Evolutionary conservation across 2,888 invertebrate species (phyloP).

Genomic region (Omphaloscelis lunosa): DNA sequence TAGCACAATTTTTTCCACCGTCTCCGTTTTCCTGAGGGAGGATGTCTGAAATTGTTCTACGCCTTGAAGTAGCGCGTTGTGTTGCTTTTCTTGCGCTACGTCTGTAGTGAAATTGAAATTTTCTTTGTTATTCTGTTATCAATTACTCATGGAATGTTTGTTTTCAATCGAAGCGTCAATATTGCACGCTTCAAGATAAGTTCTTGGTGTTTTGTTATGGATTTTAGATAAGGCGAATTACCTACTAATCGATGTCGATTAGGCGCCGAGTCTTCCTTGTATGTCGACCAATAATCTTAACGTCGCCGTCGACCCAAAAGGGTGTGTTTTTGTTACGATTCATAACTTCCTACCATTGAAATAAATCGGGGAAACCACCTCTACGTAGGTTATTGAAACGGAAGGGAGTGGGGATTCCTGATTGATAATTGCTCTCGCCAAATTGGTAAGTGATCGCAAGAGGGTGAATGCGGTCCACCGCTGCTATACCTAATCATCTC

Average conservation of each 20-base stretch:
- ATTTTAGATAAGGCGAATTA: constrained; percentile 39
- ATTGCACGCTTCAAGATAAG: constrained; percentile 22
- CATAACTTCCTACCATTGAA: background rate
- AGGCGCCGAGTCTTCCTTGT: background rate
- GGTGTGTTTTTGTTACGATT: background rate
- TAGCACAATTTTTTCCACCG: constrained; percentile 95
- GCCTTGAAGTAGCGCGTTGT: constrained; percentile 94
- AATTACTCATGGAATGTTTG: constrained; percentile 46
- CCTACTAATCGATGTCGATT: constrained; percentile 26
- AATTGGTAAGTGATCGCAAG: constrained; percentile 12
- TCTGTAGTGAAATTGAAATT: constrained; percentile 86
- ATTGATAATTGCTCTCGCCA: constrained; percentile 18
- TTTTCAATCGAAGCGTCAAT: constrained; percentile 47
- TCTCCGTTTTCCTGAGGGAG: constrained; percentile 94
- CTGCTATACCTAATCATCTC: background rate
- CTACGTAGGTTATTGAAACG: constrained; percentile 2
- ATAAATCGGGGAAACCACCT: background rate
- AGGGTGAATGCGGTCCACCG: background rate
- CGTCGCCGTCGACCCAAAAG: background rate
- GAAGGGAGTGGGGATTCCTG: constrained; percentile 5
- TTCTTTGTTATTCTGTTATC: constrained; percentile 57
- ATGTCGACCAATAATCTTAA: constrained; percentile 1
- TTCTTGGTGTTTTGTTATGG: constrained; percentile 30
- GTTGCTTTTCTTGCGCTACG: constrained; percentile 94
- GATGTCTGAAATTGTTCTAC: constrained; percentile 94